Evolutionary conservation across 2,113 vertebrate species (phyloP).

Genomic region (Trogon melanurus): DNA sequence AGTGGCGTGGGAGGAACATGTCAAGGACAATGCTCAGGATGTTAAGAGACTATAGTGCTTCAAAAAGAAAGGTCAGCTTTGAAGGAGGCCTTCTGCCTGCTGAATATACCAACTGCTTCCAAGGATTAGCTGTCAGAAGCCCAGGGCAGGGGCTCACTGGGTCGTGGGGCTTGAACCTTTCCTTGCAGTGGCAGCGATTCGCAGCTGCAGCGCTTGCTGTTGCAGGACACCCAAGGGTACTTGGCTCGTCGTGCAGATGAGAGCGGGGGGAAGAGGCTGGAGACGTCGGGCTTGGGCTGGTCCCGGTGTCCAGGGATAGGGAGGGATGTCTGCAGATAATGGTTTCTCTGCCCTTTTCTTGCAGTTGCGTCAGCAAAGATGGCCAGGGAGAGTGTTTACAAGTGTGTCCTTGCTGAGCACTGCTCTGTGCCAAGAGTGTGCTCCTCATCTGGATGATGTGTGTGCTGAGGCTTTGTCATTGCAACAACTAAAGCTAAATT

Average conservation of each 20-base stretch:
- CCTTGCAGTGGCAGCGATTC: not conserved
- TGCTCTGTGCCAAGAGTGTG: not conserved
- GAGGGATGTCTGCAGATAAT: slow-evolving; percentile 24
- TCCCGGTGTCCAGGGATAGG: slow-evolving; percentile 1
- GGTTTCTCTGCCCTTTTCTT: not conserved
- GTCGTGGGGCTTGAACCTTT: not conserved
- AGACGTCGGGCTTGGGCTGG: not conserved
- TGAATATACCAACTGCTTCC: not conserved
- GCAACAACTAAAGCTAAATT: not conserved
- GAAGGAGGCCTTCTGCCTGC: not conserved
- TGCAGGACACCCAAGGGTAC: not conserved
- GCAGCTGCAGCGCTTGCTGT: not conserved
- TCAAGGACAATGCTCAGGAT: not conserved
- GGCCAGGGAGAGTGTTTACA: slow-evolving; percentile 12
- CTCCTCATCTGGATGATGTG: not conserved
- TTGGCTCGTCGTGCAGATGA: not conserved
- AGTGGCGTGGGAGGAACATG: fast-evolving
- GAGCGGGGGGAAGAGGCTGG: not conserved
- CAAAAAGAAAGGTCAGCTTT: not conserved
- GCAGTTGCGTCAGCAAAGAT: not conserved
- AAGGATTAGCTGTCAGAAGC: not conserved
- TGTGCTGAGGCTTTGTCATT: not conserved
- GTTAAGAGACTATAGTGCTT: not conserved
- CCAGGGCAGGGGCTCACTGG: not conserved
- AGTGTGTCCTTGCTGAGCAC: not conserved